Conservation (phyloP, 2,797 vertebrate genomes). For the Lithobates sylvaticus region DNA sequence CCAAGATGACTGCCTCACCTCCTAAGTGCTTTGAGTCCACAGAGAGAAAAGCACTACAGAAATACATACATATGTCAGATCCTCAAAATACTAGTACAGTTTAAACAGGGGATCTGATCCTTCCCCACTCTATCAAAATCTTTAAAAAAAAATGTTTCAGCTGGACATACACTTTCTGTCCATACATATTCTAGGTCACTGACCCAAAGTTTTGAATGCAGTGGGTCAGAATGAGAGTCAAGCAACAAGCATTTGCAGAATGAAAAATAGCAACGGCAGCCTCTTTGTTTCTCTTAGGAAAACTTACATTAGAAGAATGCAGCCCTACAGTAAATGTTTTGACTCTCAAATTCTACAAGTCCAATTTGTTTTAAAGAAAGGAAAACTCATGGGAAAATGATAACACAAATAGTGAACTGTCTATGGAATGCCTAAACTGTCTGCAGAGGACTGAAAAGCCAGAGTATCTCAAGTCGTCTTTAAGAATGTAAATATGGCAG, state of each 20-base stretch:
- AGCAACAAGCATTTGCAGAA: not conserved
- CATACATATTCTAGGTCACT: too few relatives aligned
- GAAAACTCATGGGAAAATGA: conserved; percentile 39
- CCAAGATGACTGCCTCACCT: too few relatives aligned
- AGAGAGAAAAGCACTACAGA: too few relatives aligned
- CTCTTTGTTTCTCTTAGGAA: not conserved
- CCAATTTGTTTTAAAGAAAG: not conserved
- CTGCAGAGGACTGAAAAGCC: not conserved
- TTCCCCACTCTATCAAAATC: too few relatives aligned
- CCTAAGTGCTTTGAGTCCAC: too few relatives aligned
- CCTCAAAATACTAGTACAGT: too few relatives aligned
- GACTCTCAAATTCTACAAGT: not conserved
- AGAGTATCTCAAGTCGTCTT: conserved; percentile 1
- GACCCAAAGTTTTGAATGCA: too few relatives aligned
- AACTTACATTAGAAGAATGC: not conserved
- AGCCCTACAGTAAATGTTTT: not conserved
- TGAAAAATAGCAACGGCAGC: not conserved
- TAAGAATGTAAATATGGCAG: conserved; percentile 46
- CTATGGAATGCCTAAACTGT: conserved; percentile 6
- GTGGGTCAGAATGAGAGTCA: not conserved
- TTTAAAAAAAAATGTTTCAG: too few relatives aligned
- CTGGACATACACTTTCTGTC: too few relatives aligned
- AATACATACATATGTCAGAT: too few relatives aligned
- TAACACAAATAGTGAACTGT: conserved; percentile 1
- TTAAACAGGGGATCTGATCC: too few relatives aligned